Percentiles rank a stretch among this genome's conserved stretches.
Conservation (phyloP, 2,797 vertebrate genomes). For the Tokudaia tokunoshimensis region DNA sequence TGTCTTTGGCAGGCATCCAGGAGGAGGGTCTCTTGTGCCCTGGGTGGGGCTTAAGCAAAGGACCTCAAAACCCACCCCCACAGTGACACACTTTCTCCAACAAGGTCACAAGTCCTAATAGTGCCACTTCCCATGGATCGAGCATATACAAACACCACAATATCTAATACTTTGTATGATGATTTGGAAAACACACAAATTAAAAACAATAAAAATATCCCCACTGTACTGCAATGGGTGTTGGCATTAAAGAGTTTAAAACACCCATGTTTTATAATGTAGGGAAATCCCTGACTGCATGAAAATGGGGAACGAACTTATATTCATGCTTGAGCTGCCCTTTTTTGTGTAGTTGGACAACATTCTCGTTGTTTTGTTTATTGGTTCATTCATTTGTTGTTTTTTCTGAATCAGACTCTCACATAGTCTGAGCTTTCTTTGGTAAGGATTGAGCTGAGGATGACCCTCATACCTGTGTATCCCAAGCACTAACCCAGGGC, state of each 20-base stretch:
- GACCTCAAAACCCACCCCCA: neutral
- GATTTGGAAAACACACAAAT: neutral
- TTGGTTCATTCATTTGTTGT: neutral
- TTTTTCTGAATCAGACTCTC: neutral
- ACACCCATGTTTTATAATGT: neutral
- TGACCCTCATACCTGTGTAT: neutral
- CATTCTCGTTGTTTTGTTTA: neutral
- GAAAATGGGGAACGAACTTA: conserved; percentile 4
- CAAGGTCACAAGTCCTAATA: neutral
- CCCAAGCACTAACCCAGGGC: neutral
- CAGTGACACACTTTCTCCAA: neutral
- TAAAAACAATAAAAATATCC: conserved; percentile 39
- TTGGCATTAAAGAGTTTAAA: conserved; percentile 40
- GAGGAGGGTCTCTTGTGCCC: neutral
- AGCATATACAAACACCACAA: neutral
- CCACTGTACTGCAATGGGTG: conserved; percentile 7
- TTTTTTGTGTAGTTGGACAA: conserved; percentile 21
- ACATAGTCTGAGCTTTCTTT: neutral
- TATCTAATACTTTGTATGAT: neutral
- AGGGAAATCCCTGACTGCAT: neutral
- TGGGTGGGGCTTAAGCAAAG: neutral
- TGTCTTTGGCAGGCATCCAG: neutral
- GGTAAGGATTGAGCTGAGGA: neutral
- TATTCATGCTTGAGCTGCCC: conserved; percentile 11
- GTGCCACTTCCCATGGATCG: neutral